Evolutionary conservation across 1,140 invertebrate species (phyloP).

Genomic region (Mactra quadrangularis): DNA sequence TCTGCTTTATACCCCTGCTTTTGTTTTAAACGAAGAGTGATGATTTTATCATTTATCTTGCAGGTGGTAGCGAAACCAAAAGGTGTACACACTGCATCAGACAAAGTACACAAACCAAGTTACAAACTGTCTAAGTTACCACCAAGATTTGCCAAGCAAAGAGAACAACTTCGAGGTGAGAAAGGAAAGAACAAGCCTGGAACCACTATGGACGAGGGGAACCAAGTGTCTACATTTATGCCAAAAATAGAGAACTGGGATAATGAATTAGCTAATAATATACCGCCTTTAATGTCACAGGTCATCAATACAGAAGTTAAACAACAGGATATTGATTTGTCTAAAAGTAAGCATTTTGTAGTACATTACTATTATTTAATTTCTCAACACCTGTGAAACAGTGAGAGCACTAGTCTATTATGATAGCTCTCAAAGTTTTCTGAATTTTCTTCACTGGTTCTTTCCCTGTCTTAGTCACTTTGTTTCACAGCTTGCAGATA

Average conservation of each 20-base stretch:
- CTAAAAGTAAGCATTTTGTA: constrained; percentile 58
- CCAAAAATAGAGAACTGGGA: constrained; percentile 83
- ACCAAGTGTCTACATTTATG: constrained; percentile 65
- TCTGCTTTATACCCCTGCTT: too few relatives aligned
- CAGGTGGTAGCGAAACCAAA: constrained; percentile 81
- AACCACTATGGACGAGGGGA: constrained; percentile 28
- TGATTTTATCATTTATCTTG: too few relatives aligned
- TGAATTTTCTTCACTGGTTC: too few relatives aligned
- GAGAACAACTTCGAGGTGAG: constrained; percentile 83
- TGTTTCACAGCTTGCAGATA: too few relatives aligned
- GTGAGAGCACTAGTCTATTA: too few relatives aligned
- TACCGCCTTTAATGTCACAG: constrained; percentile 60
- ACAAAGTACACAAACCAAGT: constrained; percentile 83
- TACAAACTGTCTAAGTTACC: constrained; percentile 86
- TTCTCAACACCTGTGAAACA: too few relatives aligned
- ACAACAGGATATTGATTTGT: constrained; percentile 37
- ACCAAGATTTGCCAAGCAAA: constrained; percentile 92
- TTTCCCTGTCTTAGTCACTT: too few relatives aligned
- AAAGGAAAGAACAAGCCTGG: constrained; percentile 63
- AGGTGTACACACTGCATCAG: constrained; percentile 82
- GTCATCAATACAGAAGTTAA: constrained; percentile 50
- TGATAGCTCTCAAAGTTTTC: too few relatives aligned
- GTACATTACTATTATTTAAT: too few relatives aligned
- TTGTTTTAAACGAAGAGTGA: too few relatives aligned
- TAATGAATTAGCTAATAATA: constrained; percentile 82